Evolutionary conservation across 2,113 vertebrate genomes (phyloP).

Genomic region (Thunnus thynnus): DNA sequence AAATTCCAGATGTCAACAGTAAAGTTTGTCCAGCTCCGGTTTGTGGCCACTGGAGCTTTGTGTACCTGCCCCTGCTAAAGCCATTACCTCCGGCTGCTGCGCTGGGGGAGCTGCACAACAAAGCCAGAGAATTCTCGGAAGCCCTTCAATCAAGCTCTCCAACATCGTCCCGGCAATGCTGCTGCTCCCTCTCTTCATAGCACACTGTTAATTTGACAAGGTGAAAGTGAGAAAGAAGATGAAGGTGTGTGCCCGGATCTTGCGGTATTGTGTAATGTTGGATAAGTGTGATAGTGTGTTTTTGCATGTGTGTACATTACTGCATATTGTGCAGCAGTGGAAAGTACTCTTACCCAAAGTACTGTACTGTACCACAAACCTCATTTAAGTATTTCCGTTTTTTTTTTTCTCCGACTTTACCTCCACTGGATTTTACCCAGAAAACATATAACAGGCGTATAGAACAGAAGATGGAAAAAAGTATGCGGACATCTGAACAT

Average conservation of each 20-base stretch:
- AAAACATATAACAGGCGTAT: no score
- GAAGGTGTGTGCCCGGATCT: constrained; percentile 34
- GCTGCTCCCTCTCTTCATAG: constrained; percentile 6
- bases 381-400: no score
- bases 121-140: constrained; percentile 86
- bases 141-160: constrained; percentile 73
- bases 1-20: constrained; percentile 88
- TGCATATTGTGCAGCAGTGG: no score
- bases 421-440: no score
- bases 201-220: constrained; percentile 59
- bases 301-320: not conserved
- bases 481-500: no score
- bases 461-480: no score
- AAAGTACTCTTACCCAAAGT: no score
- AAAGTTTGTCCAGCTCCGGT: constrained; percentile 85
- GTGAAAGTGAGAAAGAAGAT: constrained; percentile 34
- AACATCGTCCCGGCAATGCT: constrained; percentile 21
- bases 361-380: no score
- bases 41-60: constrained; percentile 83
- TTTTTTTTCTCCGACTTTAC: no score
- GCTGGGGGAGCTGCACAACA: constrained; percentile 65
- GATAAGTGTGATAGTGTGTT: not conserved
- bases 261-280: constrained; percentile 1
- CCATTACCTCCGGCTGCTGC: constrained; percentile 82
- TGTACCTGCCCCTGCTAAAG: constrained; percentile 86